These are phyloP conservation scores for Meda fulgida DNA, from an alignment of 2,797 vertebrate genomes.

Conservation along the genomic window DNA sequence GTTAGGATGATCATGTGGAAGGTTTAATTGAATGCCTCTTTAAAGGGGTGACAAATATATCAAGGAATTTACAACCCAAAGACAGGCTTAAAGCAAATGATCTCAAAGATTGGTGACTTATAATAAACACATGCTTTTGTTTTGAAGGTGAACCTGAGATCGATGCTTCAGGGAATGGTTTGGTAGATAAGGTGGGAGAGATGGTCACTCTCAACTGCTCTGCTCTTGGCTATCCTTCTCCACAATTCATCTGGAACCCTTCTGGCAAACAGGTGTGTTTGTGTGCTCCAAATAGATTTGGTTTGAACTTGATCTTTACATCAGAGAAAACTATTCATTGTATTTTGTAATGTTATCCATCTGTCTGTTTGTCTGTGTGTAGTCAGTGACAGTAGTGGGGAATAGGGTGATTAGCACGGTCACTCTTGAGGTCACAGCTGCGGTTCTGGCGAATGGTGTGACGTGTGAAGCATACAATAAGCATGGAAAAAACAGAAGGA, in stretches of 20 bases:
- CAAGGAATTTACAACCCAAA: neutral
- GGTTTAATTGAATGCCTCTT: neutral
- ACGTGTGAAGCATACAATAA: constrained; percentile 79
- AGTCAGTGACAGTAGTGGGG: constrained; percentile 67
- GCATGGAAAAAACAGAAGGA: constrained; percentile 68
- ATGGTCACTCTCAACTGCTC: constrained; percentile 79
- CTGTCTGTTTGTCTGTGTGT: constrained; percentile 21
- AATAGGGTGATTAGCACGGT: constrained; percentile 78
- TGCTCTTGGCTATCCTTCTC: constrained; percentile 76
- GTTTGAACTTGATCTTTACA: neutral
- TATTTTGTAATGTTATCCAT: constrained; percentile 17
- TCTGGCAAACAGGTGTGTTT: constrained; percentile 77
- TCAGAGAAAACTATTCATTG: neutral
- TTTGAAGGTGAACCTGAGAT: constrained; percentile 80
- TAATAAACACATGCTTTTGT: neutral
- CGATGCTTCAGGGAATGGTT: constrained; percentile 50
- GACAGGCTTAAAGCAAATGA: neutral
- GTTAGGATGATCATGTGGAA: neutral
- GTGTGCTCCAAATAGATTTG: neutral
- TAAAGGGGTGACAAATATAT: neutral
- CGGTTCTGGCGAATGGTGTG: constrained; percentile 74
- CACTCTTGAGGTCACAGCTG: constrained; percentile 72
- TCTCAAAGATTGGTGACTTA: neutral
- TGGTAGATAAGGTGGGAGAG: constrained; percentile 75
- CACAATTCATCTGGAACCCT: constrained; percentile 85